These are phyloP conservation scores for Rhodeus uyekii DNA, from an alignment of 2,797 vertebrate genomes.

Conservation along the genomic window DNA sequence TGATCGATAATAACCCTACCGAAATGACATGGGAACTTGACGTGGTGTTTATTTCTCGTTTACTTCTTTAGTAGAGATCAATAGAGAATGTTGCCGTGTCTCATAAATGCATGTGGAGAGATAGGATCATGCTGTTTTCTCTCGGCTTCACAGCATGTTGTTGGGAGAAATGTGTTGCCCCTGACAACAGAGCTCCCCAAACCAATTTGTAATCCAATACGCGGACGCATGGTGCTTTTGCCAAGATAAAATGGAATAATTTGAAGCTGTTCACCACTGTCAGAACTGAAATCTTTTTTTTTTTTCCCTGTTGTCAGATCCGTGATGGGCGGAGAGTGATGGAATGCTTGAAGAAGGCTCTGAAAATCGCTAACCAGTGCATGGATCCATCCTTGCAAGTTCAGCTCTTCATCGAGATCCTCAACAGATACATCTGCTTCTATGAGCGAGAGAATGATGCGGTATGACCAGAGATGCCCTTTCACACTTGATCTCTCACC, in stretches of 20 bases:
- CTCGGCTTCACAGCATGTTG: conserved; percentile 3
- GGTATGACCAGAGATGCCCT: conserved; percentile 69
- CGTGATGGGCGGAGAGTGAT: conserved; percentile 96
- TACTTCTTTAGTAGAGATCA: background rate
- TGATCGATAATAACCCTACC: background rate
- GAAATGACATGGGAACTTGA: background rate
- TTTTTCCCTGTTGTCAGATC: conserved; percentile 76
- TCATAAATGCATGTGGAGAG: conserved; percentile 8
- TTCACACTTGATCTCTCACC: background rate
- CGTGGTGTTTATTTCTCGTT: conserved; percentile 28
- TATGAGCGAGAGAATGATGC: conserved; percentile 97
- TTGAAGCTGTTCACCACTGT: background rate
- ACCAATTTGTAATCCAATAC: background rate
- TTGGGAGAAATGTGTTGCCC: conserved; percentile 42
- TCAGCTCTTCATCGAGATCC: conserved; percentile 98
- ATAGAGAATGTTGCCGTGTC: conserved; percentile 14
- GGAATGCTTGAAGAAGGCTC: conserved; percentile 98
- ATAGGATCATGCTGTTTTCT: conserved; percentile 13
- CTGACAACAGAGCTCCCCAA: conserved; percentile 40
- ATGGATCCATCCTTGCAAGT: conserved; percentile 99
- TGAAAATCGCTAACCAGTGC: conserved; percentile 99
- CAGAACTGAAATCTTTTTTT: background rate
- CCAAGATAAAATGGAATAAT: conserved; percentile 8
- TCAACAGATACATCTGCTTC: conserved; percentile 98
- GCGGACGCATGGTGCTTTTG: background rate